Evolutionary conservation across 1,140 invertebrate genomes (phyloP), one percentile per base, ranked within the genome.

Genomic region (Dryas iulia): DNA sequence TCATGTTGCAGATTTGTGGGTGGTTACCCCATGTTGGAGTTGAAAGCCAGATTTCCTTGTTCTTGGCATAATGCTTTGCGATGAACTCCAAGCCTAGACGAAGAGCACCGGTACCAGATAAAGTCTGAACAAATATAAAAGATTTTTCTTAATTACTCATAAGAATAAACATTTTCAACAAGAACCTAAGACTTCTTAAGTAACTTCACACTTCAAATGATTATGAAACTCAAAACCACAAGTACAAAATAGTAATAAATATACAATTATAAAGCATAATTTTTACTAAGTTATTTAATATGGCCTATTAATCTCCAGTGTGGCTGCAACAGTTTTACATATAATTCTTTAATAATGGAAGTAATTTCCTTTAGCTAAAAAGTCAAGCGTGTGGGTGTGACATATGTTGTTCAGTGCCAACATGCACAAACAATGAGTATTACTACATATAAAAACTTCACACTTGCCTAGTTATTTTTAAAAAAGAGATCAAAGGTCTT

Each of bases 1-100:
- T 93, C 80, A 97, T 96, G 92, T 97, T 98, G 92, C 99, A 98
- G 73, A 99, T 95, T 28, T 98, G 97, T 1, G 94, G 95, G 87
- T 99, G 99, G 90, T 99, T 99, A 58, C 98, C 98, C 99, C 99
- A 99, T 0, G 98, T 96, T 8, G 99, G 99, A n/a, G 94, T 94
- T 14, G 99, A 98, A 74, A 99, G 80, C 92, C 98, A 99, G 58
- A 99, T 93, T 63, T 95, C 95, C 90, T 99, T 99, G 66, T 94
- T 94, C 10, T 95, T 95, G 31, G 95, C 93, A 89, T 97, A 98
- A 90, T 97, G 99, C 74, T 95, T 95, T 73, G 95, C 95, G 54
- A 99, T 90, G 87, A 99, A 99, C 62, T 96, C 96, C 59, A 96
- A 96, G 47, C 98, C 99, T 71, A 99, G 94, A 70, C 97, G 94